Percentiles rank a stretch among this genome's conserved stretches.
Conservation (phyloP, 2,888 invertebrate species). For the Polyploca ridens region DNA sequence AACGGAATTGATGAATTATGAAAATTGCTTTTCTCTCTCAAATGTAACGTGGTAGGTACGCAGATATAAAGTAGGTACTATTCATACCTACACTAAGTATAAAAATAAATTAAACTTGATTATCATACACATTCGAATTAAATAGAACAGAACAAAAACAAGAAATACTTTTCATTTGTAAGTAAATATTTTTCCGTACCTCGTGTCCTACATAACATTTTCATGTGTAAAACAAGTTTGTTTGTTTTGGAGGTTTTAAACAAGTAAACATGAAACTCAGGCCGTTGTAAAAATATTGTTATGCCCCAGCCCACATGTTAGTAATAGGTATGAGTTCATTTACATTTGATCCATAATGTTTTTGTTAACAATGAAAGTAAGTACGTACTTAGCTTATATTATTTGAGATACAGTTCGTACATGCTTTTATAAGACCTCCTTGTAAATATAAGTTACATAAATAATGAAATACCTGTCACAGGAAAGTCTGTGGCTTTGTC, state of each 20-base stretch:
- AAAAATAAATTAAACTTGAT: neutral
- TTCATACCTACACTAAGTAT: neutral
- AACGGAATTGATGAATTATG: conserved; percentile 1
- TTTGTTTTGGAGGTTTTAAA: neutral
- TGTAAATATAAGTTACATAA: too few species aligned
- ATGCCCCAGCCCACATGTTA: neutral
- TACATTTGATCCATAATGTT: neutral
- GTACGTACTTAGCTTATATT: too few species aligned
- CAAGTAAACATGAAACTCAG: too few species aligned
- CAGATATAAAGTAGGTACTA: too few species aligned
- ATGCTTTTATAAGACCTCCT: too few species aligned
- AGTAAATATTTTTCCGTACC: neutral
- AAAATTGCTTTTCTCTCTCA: conserved; percentile 1
- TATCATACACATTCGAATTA: neutral
- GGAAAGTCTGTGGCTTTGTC: too few species aligned
- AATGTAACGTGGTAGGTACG: too few species aligned
- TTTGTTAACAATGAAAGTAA: too few species aligned
- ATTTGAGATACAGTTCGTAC: too few species aligned
- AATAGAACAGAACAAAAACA: neutral
- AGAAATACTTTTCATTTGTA: neutral
- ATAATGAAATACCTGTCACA: too few species aligned
- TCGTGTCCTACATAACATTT: neutral
- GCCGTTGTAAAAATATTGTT: neutral
- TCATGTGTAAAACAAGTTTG: neutral
- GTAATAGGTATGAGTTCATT: too few species aligned